These are phyloP conservation scores for Drosophila seguyi DNA, from an alignment of 1,140 invertebrate genomes.

Conservation along the genomic window DNA sequence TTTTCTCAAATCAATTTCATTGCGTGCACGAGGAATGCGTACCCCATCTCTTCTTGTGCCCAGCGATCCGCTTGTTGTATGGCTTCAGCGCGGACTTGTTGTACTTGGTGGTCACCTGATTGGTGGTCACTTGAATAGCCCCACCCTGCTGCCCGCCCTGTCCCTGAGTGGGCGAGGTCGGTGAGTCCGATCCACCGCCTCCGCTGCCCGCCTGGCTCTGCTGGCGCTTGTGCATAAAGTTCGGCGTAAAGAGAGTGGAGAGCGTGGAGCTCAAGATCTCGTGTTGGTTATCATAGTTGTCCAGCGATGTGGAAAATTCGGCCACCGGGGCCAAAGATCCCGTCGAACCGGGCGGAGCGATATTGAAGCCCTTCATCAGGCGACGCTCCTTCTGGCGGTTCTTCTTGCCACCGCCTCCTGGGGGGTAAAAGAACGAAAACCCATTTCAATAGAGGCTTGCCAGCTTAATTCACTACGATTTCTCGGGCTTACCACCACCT, in stretches of 20 bases:
- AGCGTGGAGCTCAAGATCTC: constrained; percentile 79
- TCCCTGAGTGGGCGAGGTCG: constrained; percentile 54
- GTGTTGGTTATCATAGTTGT: constrained; percentile 86
- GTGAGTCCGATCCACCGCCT: constrained; percentile 55
- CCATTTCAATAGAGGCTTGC: constrained; percentile 12
- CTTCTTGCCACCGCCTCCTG: constrained; percentile 95
- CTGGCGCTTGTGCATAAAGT: constrained; percentile 78
- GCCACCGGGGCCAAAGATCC: constrained; percentile 90
- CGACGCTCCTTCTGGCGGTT: constrained; percentile 96
- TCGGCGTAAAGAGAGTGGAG: constrained; percentile 85
- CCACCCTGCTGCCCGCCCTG: constrained; percentile 22
- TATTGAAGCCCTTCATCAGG: constrained; percentile 97
- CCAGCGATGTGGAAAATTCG: constrained; percentile 90
- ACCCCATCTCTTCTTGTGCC: constrained; percentile 90
- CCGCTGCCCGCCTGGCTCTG: constrained; percentile 50
- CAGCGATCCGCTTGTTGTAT: constrained; percentile 87
- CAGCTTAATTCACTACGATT: background rate
- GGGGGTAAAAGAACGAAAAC: constrained; percentile 27
- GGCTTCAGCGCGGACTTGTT: constrained; percentile 85
- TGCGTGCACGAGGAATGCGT: background rate
- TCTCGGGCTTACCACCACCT: constrained; percentile 64
- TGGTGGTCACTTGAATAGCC: constrained; percentile 7
- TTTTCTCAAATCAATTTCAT: background rate
- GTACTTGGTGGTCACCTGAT: constrained; percentile 66
- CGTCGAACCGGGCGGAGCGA: constrained; percentile 88